phyloP scores from a whole-genome alignment of 2,888 invertebrate genomes.

The Conops quadrifasciatus region DNA sequence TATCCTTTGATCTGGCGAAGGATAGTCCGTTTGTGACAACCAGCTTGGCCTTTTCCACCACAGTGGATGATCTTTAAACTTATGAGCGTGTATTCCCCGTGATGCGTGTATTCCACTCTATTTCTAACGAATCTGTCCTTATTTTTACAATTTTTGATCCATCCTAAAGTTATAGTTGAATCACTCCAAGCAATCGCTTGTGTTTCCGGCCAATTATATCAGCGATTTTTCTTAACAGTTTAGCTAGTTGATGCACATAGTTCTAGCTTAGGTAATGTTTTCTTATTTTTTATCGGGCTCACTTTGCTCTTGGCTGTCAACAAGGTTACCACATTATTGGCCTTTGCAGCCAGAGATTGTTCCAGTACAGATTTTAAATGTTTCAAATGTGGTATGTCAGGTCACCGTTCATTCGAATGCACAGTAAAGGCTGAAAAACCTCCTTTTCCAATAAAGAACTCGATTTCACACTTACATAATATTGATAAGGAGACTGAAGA shows the following conservation, averaged over 20 bases:
- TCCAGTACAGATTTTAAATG: neutral
- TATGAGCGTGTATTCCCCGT: neutral
- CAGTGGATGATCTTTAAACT: slow-evolving; percentile 12
- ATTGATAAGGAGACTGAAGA: neutral
- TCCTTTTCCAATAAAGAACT: neutral
- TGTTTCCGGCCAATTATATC: neutral
- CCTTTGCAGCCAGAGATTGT: slow-evolving; percentile 13
- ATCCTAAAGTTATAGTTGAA: slow-evolving; percentile 29
- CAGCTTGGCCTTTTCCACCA: slow-evolving; percentile 21
- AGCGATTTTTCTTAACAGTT: neutral
- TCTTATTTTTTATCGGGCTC: slow-evolving; percentile 3
- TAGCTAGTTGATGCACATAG: neutral
- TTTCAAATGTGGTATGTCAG: slow-evolving; percentile 16
- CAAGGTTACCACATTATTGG: neutral
- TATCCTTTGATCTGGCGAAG: neutral
- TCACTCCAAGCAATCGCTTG: slow-evolving; percentile 19
- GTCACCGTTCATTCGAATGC: neutral
- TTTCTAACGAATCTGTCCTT: slow-evolving; percentile 35
- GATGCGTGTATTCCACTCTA: slow-evolving; percentile 11
- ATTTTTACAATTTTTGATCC: slow-evolving; percentile 31
- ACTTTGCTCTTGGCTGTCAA: slow-evolving; percentile 16
- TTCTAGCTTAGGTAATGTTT: slow-evolving; percentile 8
- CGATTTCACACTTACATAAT: neutral
- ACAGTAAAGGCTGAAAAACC: neutral
- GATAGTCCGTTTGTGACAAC: neutral